phyloP scores from a whole-genome alignment of 1,140 invertebrate species.

The Alviniconcha marisindica region DNA sequence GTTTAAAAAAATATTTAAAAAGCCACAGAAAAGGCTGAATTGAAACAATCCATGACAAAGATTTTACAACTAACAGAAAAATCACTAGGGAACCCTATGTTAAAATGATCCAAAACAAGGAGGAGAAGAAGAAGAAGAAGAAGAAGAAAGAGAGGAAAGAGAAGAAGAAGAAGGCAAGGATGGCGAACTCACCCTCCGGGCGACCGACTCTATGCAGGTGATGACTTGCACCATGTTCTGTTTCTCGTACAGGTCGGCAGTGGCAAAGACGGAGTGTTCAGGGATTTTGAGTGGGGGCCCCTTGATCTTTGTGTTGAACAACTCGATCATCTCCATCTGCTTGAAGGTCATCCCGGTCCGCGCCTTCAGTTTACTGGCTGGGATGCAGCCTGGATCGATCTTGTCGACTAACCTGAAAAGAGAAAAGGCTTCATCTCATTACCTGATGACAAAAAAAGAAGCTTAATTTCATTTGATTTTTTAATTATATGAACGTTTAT shows the following conservation, averaged over 20 bases:
- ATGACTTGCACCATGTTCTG: constrained; percentile 70
- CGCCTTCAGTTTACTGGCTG: constrained; percentile 37
- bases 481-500: too few species aligned
- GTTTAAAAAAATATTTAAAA: too few species aligned
- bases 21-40: too few species aligned
- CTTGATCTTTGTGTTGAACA: constrained; percentile 58
- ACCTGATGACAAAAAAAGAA: background rate
- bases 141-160: background rate
- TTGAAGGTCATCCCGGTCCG: constrained; percentile 59
- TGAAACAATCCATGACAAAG: too few species aligned
- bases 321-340: constrained; percentile 70
- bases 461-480: background rate
- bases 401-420: constrained; percentile 40
- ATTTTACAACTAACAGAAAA: too few species aligned
- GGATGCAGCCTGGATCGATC: constrained; percentile 48
- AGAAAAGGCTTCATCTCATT: too few species aligned
- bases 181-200: constrained; percentile 57
- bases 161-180: background rate
- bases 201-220: constrained; percentile 63
- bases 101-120: too few species aligned
- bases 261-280: constrained; percentile 50
- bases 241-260: constrained; percentile 64
- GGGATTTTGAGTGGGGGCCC: constrained; percentile 55
- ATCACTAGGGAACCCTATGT: too few species aligned
- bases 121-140: background rate